These are phyloP conservation scores for Syrphus vitripennis DNA, from an alignment of 2,888 invertebrate genomes.

Conservation along the genomic window DNA sequence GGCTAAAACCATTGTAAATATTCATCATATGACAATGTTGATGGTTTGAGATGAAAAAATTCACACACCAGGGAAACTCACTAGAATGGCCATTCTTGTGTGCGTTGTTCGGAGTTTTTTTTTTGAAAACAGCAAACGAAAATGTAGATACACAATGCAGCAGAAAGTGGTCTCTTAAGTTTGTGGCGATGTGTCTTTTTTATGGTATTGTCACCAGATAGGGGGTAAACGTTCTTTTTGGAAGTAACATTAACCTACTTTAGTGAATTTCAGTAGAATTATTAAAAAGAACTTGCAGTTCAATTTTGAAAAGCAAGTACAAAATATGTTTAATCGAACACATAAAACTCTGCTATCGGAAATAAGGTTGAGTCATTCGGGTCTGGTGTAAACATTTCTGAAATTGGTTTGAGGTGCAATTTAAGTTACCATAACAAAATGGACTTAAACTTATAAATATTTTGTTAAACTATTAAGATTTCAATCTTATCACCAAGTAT, in stretches of 20 bases:
- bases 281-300: no score
- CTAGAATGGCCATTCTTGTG: neutral
- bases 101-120: neutral
- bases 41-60: constrained; percentile 6
- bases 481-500: no score
- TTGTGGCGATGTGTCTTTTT: constrained; percentile 6
- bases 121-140: neutral
- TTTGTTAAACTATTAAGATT: no score
- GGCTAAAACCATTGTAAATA: constrained; percentile 32
- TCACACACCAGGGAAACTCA: constrained; percentile 14
- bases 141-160: neutral
- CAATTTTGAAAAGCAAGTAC: no score
- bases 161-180: constrained; percentile 3
- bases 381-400: no score
- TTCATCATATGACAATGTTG: constrained; percentile 38
- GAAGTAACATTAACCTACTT: constrained; percentile 59
- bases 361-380: no score
- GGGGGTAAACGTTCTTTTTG: constrained; percentile 15
- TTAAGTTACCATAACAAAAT: no score
- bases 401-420: no score
- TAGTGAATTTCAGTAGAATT: neutral
- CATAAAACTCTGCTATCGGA: no score
- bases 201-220: neutral
- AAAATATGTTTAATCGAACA: no score
- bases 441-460: no score